Evolutionary conservation across 2,797 vertebrate genomes (phyloP).

Genomic region (Podarcis siculus): DNA sequence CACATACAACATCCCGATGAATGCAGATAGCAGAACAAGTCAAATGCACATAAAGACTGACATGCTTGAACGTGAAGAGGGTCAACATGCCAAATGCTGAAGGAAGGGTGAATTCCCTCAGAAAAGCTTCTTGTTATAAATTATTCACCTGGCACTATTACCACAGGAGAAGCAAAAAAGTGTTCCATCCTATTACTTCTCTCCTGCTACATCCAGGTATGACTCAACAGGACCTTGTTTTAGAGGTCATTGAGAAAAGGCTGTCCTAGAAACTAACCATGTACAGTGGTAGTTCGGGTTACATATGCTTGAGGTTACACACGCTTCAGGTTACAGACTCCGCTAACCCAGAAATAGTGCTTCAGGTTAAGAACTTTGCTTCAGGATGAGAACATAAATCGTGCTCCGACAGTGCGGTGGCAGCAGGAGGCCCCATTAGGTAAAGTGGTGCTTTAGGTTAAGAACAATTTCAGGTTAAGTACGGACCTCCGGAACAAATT

Average conservation of each 20-base stretch:
- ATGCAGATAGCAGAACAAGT: not conserved
- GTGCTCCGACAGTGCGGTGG: too few relatives aligned
- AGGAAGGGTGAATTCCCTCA: not conserved
- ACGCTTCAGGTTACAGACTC: too few relatives aligned
- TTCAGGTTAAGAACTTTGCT: too few relatives aligned
- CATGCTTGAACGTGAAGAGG: not conserved
- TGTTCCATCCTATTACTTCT: not conserved
- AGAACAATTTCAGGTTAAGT: too few relatives aligned
- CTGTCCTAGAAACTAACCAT: not conserved
- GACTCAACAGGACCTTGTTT: not conserved
- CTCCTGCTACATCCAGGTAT: not conserved
- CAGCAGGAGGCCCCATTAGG: too few relatives aligned
- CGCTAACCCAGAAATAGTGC: too few relatives aligned
- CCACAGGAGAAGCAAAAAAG: not conserved
- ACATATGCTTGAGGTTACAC: too few relatives aligned
- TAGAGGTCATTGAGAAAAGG: not conserved
- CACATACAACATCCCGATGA: not conserved
- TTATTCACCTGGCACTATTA: constrained; percentile 3
- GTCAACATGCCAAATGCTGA: not conserved
- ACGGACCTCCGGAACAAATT: too few relatives aligned
- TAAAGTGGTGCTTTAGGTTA: too few relatives aligned
- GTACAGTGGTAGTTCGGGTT: too few relatives aligned
- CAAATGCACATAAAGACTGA: not conserved
- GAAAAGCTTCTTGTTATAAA: not conserved
- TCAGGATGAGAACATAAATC: too few relatives aligned